Evolutionary conservation across 2,113 vertebrate species (phyloP), one percentile per base, ranked within the genome.

Genomic region (Gambusia holbrooki): DNA sequence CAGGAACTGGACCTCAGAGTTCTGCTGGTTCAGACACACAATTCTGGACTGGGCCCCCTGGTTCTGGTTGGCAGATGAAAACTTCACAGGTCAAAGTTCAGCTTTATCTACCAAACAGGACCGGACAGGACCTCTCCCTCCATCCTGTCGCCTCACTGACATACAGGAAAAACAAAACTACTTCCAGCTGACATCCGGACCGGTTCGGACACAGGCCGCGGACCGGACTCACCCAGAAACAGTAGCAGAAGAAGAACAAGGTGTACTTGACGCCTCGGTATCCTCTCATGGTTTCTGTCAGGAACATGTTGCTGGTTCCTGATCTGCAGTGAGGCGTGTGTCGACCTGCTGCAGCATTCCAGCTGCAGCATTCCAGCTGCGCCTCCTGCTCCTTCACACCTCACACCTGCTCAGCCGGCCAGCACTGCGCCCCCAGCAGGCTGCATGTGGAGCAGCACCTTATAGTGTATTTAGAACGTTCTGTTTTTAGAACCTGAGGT

Each of bases 171-270:
- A 37, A 37, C 35, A 11, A 37, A 37, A 37, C 35, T 12, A 37
- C 35, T 37, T 58, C 22, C 19, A 15, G 13, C 40, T 42, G 40
- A 25, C 25, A 3, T 25, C 10, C n/a, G 8, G 22, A 11, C 35
- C 35, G 35, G 10, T 2, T 9, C 40, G 3, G 40, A 42, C 13
- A 11, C 10, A 13, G 12, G 40, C 40, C 12, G 51, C n/a, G 8
- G 27, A 5, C 32, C 1, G 14, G 19, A 91, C 94, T 94, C 73
- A 95, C 95, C 94, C 94, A 95, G 87, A 95, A 94, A 48, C 93
- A 37, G 80, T 95, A 95, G 82, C 94, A 95, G 91, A 87, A 94
- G 66, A 91, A 29, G 82, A 95, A 95, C 4, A 95, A 54, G 2
- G 87, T 92, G 85, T 94, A 95, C 64, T 95, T 95, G 62, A 93